These are phyloP conservation scores for Coryphaenoides rupestris DNA, from an alignment of 2,113 vertebrate species.

Conservation along the genomic window DNA sequence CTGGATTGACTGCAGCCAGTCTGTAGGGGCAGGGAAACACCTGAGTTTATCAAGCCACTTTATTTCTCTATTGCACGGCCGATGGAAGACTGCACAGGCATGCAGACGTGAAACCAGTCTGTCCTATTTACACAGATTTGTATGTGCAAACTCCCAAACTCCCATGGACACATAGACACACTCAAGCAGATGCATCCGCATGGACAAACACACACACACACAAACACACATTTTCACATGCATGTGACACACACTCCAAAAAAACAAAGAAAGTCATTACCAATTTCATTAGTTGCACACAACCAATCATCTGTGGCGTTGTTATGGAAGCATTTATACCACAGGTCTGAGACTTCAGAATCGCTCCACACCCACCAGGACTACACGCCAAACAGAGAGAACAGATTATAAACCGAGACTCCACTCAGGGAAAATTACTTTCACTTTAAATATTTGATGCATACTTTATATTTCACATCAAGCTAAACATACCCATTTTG, in stretches of 20 bases:
- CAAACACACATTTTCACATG: background rate
- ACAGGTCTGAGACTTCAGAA: conserved; percentile 78
- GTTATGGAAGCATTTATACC: conserved; percentile 79
- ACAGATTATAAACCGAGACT: background rate
- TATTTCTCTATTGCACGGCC: background rate
- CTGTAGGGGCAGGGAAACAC: conserved; percentile 39
- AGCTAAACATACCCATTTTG: too few species aligned
- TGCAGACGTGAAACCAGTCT: background rate
- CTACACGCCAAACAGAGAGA: conserved; percentile 49
- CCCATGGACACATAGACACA: background rate
- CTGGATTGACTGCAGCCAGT: conserved; percentile 85
- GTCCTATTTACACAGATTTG: background rate
- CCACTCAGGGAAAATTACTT: too few species aligned
- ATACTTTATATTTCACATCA: too few species aligned
- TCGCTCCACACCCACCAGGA: conserved; percentile 82
- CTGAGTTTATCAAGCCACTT: too few species aligned
- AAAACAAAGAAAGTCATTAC: conserved; percentile 50
- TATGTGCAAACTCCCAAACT: background rate
- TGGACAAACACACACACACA: background rate
- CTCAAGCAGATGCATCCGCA: background rate
- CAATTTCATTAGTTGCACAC: conserved; percentile 74
- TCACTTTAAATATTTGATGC: too few species aligned
- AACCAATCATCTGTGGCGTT: conserved; percentile 68
- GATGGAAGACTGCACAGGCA: background rate
- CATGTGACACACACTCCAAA: background rate